These are phyloP conservation scores for Rhinogobio ventralis DNA, from an alignment of 2,797 vertebrate species.

Conservation along the genomic window DNA sequence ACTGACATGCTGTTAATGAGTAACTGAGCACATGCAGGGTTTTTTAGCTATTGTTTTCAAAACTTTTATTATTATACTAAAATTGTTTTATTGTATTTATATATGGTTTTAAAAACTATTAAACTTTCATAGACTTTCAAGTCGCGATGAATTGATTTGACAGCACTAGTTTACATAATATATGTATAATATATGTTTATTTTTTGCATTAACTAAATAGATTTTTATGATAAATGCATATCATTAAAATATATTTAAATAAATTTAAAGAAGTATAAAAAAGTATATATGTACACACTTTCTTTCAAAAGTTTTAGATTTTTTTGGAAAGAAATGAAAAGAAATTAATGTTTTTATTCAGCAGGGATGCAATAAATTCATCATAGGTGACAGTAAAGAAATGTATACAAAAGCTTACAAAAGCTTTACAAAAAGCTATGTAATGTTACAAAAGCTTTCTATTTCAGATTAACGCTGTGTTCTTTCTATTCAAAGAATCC, in stretches of 20 bases:
- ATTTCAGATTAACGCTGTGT: not conserved
- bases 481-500: not conserved
- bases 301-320: too few relatives aligned
- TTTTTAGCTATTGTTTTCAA: not conserved
- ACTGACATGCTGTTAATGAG: conserved; percentile 61
- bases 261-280: too few relatives aligned
- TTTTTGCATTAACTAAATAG: too few relatives aligned
- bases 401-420: too few relatives aligned
- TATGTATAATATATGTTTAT: too few relatives aligned
- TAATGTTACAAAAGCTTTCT: not conserved
- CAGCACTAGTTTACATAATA: too few relatives aligned
- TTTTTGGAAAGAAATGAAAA: not conserved
- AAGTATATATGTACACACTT: too few relatives aligned
- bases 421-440: too few relatives aligned
- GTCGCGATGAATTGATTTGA: too few relatives aligned
- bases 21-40: not conserved
- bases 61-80: not conserved
- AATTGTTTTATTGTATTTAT: not conserved
- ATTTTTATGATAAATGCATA: too few relatives aligned
- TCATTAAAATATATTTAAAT: too few relatives aligned
- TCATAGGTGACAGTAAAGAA: not conserved
- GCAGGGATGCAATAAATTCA: not conserved
- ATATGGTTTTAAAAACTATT: not conserved
- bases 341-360: not conserved
- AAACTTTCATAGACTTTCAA: not conserved